A percentile compares a stretch with the other conserved stretches of the same genome.
These are phyloP conservation scores for Ophthalmolycus amberensis DNA, from an alignment of 2,113 vertebrate species.

Conservation along the genomic window DNA sequence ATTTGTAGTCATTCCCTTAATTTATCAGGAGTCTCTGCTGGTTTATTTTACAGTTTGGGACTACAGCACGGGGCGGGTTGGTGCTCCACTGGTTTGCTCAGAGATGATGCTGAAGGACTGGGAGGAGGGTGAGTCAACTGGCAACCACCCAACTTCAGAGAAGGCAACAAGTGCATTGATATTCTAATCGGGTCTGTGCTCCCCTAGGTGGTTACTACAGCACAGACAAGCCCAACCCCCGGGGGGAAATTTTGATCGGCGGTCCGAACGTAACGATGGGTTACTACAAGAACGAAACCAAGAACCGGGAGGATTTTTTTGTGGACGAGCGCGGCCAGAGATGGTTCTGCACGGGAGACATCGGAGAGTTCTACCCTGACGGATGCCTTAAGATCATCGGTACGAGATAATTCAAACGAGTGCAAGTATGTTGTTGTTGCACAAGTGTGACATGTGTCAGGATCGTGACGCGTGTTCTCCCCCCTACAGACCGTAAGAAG, in stretches of 20 bases:
- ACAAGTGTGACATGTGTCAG: not conserved
- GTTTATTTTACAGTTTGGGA: slow-evolving; percentile 87
- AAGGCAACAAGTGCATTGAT: not conserved
- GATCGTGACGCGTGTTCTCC: slow-evolving; percentile 6
- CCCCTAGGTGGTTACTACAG: slow-evolving; percentile 92
- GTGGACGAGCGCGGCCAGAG: slow-evolving; percentile 91
- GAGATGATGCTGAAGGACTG: slow-evolving; percentile 94
- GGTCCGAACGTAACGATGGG: slow-evolving; percentile 95
- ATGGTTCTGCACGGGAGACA: slow-evolving; percentile 97
- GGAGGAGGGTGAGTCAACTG: slow-evolving; percentile 90
- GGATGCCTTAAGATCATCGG: slow-evolving; percentile 98
- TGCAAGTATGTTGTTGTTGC: not conserved
- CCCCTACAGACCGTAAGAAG: slow-evolving; percentile 92
- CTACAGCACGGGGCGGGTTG: slow-evolving; percentile 95
- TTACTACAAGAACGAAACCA: slow-evolving; percentile 92
- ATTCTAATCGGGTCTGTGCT: not conserved
- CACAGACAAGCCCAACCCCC: slow-evolving; percentile 92
- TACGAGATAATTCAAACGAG: slow-evolving; percentile 69
- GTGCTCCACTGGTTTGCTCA: slow-evolving; percentile 95
- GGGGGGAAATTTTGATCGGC: slow-evolving; percentile 95
- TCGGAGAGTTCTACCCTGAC: slow-evolving; percentile 93
- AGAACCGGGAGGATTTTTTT: slow-evolving; percentile 90
- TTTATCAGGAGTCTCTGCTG: not conserved
- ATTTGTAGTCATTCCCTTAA: not conserved
- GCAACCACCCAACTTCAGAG: not conserved